These are phyloP conservation scores for Cryptotermes secundus DNA, from an alignment of 1,140 invertebrate genomes.

Conservation along the genomic window DNA sequence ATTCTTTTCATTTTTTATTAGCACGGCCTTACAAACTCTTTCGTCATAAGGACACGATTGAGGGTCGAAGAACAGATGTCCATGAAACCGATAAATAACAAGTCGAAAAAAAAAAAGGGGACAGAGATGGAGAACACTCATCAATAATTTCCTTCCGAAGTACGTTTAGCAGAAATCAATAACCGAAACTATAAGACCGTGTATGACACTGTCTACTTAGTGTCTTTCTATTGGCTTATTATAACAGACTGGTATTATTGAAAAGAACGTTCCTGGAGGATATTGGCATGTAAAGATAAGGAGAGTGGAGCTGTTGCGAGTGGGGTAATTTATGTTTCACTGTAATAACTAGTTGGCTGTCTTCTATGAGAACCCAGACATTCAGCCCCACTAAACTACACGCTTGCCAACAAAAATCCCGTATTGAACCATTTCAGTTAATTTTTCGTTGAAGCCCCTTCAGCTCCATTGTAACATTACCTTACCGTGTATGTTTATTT, in stretches of 20 bases:
- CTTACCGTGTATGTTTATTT: too few relatives aligned
- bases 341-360: too few relatives aligned
- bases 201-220: not conserved
- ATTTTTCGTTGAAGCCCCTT: too few relatives aligned
- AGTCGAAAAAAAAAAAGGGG: not conserved
- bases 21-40: not conserved
- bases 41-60: not conserved
- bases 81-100: constrained; percentile 11
- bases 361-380: too few relatives aligned
- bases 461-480: too few relatives aligned
- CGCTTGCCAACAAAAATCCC: too few relatives aligned
- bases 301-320: not conserved
- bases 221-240: not conserved
- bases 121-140: not conserved
- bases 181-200: not conserved
- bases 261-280: not conserved
- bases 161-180: constrained; percentile 5
- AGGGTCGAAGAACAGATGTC: not conserved
- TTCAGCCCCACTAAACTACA: too few relatives aligned
- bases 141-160: not conserved
- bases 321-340: too few relatives aligned
- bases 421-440: too few relatives aligned
- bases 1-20: constrained; percentile 8
- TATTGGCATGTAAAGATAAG: too few relatives aligned
- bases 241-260: not conserved